These are phyloP conservation scores for Anodontia alba DNA, from an alignment of 2,888 invertebrate species.

Conservation along the genomic window DNA sequence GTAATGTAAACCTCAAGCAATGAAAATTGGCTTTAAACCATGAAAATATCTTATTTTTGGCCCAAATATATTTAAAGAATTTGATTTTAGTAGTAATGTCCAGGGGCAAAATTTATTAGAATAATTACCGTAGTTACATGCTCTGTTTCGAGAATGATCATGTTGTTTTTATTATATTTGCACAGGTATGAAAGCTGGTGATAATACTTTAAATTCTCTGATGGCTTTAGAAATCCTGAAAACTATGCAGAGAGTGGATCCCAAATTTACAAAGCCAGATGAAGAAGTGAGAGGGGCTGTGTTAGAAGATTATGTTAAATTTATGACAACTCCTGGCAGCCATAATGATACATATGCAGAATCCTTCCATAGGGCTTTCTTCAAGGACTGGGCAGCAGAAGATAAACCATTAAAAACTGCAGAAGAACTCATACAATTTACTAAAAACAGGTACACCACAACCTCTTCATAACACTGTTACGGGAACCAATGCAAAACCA, in stretches of 20 bases:
- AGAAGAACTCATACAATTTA: slow-evolving; percentile 70
- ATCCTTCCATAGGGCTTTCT: slow-evolving; percentile 79
- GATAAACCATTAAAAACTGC: slow-evolving; percentile 59
- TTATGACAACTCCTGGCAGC: slow-evolving; percentile 80
- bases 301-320: slow-evolving; percentile 77
- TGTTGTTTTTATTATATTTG: background rate
- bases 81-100: too few relatives aligned
- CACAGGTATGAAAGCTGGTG: slow-evolving; percentile 80
- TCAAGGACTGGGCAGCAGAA: slow-evolving; percentile 73
- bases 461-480: too few relatives aligned
- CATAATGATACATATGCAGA: slow-evolving; percentile 82
- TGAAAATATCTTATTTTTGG: too few relatives aligned
- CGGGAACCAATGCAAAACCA: too few relatives aligned
- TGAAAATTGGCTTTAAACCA: too few relatives aligned
- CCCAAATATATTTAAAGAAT: too few relatives aligned
- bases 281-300: slow-evolving; percentile 69
- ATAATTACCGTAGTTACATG: too few relatives aligned
- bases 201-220: slow-evolving; percentile 78
- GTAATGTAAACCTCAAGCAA: too few relatives aligned
- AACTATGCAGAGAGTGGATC: slow-evolving; percentile 73
- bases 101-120: too few relatives aligned
- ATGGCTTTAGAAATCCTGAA: slow-evolving; percentile 72
- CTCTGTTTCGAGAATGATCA: too few relatives aligned
- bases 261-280: slow-evolving; percentile 56
- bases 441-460: slow-evolving; percentile 77